Percentiles rank a stretch among this genome's conserved stretches.
Evolutionary conservation across 1,140 invertebrate species (phyloP).

Genomic region (Pogonognathellus flavescens): DNA sequence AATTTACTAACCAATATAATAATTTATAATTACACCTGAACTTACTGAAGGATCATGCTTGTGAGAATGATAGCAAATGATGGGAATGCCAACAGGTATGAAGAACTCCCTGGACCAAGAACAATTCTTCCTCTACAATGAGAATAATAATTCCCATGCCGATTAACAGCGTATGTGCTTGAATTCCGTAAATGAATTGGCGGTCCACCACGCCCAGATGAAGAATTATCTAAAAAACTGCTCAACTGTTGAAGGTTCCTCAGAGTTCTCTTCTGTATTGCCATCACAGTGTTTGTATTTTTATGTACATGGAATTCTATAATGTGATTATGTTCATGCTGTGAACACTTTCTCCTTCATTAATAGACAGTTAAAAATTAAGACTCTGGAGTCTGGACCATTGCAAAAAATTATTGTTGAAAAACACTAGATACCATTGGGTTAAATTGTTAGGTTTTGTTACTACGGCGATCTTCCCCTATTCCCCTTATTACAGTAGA

Average conservation of each 20-base stretch:
- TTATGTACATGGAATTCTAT: too few species aligned
- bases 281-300: background rate
- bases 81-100: background rate
- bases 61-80: background rate
- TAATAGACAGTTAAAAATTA: too few species aligned
- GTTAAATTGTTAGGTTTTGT: too few species aligned
- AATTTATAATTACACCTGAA: background rate
- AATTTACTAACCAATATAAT: background rate
- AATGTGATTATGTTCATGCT: too few species aligned
- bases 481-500: too few species aligned
- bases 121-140: background rate
- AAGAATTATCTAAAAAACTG: background rate
- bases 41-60: background rate
- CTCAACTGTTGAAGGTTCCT: background rate
- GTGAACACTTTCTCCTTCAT: too few species aligned
- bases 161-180: background rate
- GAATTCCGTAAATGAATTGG: background rate
- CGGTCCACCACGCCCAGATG: background rate
- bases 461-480: too few species aligned
- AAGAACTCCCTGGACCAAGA: background rate
- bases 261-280: background rate
- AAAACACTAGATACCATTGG: too few species aligned
- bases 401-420: too few species aligned
- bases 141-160: background rate
- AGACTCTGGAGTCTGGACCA: too few species aligned